phyloP scores from a whole-genome alignment of 2,888 invertebrate species.

The Scaptomyza caliginosa region DNA sequence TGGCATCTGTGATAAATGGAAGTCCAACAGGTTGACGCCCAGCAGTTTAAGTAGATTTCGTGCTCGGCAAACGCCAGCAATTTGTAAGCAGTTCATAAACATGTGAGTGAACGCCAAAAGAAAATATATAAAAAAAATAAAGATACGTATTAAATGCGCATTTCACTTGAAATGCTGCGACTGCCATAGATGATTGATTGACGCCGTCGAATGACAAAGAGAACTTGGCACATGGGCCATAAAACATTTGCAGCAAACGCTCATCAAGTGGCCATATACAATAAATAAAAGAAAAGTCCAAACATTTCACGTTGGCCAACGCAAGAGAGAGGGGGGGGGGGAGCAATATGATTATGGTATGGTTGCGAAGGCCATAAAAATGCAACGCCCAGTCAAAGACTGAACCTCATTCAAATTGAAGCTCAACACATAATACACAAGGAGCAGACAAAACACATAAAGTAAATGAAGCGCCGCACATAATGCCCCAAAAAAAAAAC shows the following conservation, averaged over 20 bases:
- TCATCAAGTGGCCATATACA: constrained; percentile 67
- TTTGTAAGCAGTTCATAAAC: constrained; percentile 57
- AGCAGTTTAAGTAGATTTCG: constrained; percentile 42
- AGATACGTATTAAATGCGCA: constrained; percentile 42
- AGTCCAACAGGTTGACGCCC: constrained; percentile 62
- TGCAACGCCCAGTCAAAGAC: constrained; percentile 52
- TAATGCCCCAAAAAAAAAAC: constrained; percentile 35
- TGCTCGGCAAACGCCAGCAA: constrained; percentile 24
- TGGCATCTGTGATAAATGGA: constrained; percentile 56
- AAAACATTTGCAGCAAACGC: constrained; percentile 66
- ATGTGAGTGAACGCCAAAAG: constrained; percentile 23
- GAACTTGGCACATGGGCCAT: constrained; percentile 55
- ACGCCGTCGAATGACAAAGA: constrained; percentile 25
- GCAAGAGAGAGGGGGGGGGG: too few species aligned
- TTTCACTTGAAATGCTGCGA: constrained; percentile 43
- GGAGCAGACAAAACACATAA: constrained; percentile 72
- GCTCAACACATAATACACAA: constrained; percentile 33
- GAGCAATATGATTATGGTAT: background rate
- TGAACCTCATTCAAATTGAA: constrained; percentile 65
- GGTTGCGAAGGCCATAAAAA: constrained; percentile 45
- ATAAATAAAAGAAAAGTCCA: constrained; percentile 64
- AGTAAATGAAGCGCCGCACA: constrained; percentile 72
- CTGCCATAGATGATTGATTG: constrained; percentile 55
- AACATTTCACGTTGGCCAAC: constrained; percentile 25
- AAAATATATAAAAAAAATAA: constrained; percentile 5